Evolutionary conservation across 2,888 invertebrate species (phyloP).

Genomic region (Ecliptopera silaceata): DNA sequence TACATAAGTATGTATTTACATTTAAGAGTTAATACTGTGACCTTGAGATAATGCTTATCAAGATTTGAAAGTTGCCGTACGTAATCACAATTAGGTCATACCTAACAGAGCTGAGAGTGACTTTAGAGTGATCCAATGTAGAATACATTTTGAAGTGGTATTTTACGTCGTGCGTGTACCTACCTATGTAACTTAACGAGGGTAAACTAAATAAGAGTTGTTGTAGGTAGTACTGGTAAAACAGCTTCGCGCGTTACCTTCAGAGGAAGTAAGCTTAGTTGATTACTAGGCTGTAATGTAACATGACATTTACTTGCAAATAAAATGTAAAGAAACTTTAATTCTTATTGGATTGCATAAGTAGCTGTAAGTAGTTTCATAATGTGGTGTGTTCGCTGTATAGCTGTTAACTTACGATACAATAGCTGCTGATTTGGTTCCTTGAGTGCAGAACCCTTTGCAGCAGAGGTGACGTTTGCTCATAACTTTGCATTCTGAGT

Average conservation of each 20-base stretch:
- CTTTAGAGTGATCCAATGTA: neutral
- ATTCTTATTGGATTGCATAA: neutral
- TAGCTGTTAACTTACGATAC: slow-evolving; percentile 52
- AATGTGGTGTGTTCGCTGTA: neutral
- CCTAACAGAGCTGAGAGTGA: neutral
- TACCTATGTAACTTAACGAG: neutral
- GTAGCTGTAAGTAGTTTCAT: neutral
- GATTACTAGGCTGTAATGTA: slow-evolving; percentile 9
- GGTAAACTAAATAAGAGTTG: neutral
- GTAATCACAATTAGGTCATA: neutral
- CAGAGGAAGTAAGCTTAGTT: slow-evolving; percentile 10
- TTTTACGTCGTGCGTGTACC: slow-evolving; percentile 5
- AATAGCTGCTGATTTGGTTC: slow-evolving; percentile 55
- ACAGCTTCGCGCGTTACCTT: slow-evolving; percentile 9
- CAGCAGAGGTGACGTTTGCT: slow-evolving; percentile 82
- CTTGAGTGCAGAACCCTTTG: slow-evolving; percentile 79
- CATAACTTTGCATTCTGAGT: slow-evolving; percentile 81
- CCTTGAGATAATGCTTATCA: slow-evolving; percentile 2
- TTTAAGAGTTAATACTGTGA: neutral
- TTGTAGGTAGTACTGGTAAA: slow-evolving; percentile 8
- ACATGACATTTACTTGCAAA: slow-evolving; percentile 11
- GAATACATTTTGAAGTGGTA: neutral
- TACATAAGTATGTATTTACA: neutral
- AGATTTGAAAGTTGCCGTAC: slow-evolving; percentile 10
- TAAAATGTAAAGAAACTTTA: neutral